Evolutionary conservation across 1,140 invertebrate species (phyloP), one percentile per base, ranked within the genome.

Genomic region (Zaprionus africanus): DNA sequence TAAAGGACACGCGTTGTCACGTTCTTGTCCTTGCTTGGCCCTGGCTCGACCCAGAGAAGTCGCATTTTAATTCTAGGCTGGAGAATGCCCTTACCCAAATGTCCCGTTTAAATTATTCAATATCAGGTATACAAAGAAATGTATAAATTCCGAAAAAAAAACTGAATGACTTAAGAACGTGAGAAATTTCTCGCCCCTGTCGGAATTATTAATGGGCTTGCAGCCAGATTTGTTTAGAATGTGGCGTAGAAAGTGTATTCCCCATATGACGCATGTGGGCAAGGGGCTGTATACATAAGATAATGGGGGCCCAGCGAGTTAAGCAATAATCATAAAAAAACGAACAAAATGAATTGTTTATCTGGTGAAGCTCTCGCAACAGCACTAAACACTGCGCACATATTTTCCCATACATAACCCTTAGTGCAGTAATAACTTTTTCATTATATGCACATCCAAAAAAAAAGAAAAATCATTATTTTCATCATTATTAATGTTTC

Each of bases 171-270:
- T 26, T 49, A 36, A 17, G 12, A 51, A 28, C 64, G 59, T 69
- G 63, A 66, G 64, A 68, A 68, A 68, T 69, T 62, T 54, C 24
- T 61, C 19, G 31, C 22, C 26, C 64, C 54, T 58, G 24, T 17
- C 54, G 7, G 7, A 58, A 66, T 58, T 58, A 66, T 66, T 58
- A 57, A 61, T 57, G 31, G 13, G 19, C 26, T 69, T 65, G 54
- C 57, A 34, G 61, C 19, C 34, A 24, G 31, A 65, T 65, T 46
- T 63, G 43, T 49, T 60, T 62, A 15, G 56, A 66, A 54, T 72
- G 62, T 58, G 57, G 73, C 76, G 76, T 78, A 78, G 51, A 68
- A 74, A 62, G 41, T 60, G 34, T 38, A 49, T 68, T 60, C n/a
- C 41, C 41, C 41, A 49, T 49, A 49, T 49, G 43, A 41, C 38